Percentiles rank a stretch among this genome's conserved stretches.
Evolutionary conservation across 2,888 invertebrate species (phyloP).

Genomic region (Cheilosia vernalis): DNA sequence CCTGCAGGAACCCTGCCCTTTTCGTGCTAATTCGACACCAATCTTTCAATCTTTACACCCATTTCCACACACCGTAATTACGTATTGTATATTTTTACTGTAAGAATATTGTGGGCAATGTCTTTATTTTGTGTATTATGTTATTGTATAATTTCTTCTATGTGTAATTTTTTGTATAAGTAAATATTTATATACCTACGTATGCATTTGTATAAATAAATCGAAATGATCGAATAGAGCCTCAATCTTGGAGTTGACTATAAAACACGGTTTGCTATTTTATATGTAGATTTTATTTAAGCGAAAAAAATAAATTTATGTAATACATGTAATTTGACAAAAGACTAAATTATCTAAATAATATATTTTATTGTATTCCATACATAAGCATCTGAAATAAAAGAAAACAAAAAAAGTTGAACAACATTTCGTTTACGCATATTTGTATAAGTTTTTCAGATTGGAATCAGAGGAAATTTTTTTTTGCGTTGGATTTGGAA

Average conservation of each 20-base stretch:
- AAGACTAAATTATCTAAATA: constrained; percentile 9
- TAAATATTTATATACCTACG: constrained; percentile 29
- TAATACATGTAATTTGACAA: constrained; percentile 5
- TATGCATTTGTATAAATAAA: constrained; percentile 27
- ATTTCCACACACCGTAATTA: constrained; percentile 4
- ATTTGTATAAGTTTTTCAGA: neutral
- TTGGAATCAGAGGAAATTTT: no score
- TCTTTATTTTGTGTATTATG: constrained; percentile 12
- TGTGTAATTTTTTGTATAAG: constrained; percentile 12
- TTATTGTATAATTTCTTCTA: constrained; percentile 22
- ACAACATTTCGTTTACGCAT: neutral
- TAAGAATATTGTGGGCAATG: constrained; percentile 9
- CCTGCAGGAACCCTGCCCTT: no score
- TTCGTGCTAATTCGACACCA: neutral
- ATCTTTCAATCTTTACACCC: neutral
- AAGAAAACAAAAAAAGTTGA: neutral
- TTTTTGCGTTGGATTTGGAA: constrained; percentile 45
- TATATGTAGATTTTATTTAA: constrained; percentile 20
- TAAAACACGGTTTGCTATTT: constrained; percentile 1
- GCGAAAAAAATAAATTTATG: neutral
- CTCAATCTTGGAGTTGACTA: neutral
- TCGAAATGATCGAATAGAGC: constrained; percentile 5
- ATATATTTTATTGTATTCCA: constrained; percentile 1
- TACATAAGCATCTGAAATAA: constrained; percentile 2
- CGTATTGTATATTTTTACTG: constrained; percentile 24